phyloP scores from a whole-genome alignment of 2,888 invertebrate species.

The Cartodere bifasciata region DNA sequence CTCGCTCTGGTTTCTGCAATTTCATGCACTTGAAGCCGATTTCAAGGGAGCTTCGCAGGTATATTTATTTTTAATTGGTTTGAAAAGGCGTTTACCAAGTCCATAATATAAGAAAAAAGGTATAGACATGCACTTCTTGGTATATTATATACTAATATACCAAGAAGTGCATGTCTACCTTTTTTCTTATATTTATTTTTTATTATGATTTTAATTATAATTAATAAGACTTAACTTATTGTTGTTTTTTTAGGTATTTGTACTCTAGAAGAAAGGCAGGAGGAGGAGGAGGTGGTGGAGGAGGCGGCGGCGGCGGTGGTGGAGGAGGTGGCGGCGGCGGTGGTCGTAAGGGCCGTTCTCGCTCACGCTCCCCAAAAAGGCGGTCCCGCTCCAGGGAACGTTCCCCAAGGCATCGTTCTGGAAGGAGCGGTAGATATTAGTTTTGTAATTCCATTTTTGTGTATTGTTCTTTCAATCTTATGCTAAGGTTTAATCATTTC shows the following conservation, averaged over 20 bases:
- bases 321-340: constrained; percentile 32
- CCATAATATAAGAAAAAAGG: constrained; percentile 6
- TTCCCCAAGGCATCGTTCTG: too few relatives aligned
- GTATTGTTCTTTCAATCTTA: too few relatives aligned
- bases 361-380: constrained; percentile 45
- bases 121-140: background rate
- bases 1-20: constrained; percentile 97
- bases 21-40: constrained; percentile 99
- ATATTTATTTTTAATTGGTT: constrained; percentile 16
- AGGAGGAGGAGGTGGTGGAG: too few relatives aligned
- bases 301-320: too few relatives aligned
- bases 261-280: constrained; percentile 57
- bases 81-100: constrained; percentile 4
- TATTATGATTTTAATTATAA: background rate
- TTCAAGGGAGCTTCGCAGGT: constrained; percentile 83
- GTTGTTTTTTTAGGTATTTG: constrained; percentile 42
- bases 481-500: too few relatives aligned
- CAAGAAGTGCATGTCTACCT: too few relatives aligned
- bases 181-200: background rate
- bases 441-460: too few relatives aligned
- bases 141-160: constrained; percentile 2
- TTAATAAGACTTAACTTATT: constrained; percentile 6
- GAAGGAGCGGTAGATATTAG: too few relatives aligned
- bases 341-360: too few relatives aligned
- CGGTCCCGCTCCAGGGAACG: constrained; percentile 39